These are phyloP conservation scores for Napeogenes sylphis DNA, from an alignment of 2,888 invertebrate species.

Conservation along the genomic window DNA sequence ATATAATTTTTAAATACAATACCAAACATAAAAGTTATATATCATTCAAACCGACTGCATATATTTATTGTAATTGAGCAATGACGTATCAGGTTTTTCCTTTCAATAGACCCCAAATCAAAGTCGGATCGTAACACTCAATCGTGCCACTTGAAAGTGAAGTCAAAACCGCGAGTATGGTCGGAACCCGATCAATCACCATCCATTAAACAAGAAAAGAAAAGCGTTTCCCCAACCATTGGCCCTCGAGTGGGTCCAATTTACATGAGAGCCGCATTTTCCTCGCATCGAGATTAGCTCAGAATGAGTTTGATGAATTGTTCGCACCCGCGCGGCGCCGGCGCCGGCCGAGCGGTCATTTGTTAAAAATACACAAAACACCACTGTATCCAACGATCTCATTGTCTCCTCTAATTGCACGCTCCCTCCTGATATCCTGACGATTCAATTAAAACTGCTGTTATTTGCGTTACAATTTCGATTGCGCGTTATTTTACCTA, in stretches of 20 bases:
- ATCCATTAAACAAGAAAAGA: slow-evolving; percentile 78
- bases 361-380: slow-evolving; percentile 71
- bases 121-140: slow-evolving; percentile 52
- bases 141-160: slow-evolving; percentile 62
- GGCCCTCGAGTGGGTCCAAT: slow-evolving; percentile 76
- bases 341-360: slow-evolving; percentile 67
- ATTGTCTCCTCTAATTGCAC: slow-evolving; percentile 78
- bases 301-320: slow-evolving; percentile 78
- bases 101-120: slow-evolving; percentile 34
- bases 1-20: not conserved
- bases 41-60: not conserved
- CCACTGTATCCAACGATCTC: slow-evolving; percentile 72
- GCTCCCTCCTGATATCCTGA: slow-evolving; percentile 70
- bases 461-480: slow-evolving; percentile 12
- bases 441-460: slow-evolving; percentile 52
- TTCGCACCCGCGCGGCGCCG: slow-evolving; percentile 48
- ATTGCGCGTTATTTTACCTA: slow-evolving; percentile 5
- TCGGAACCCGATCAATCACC: slow-evolving; percentile 75
- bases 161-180: slow-evolving; percentile 74
- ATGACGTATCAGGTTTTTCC: slow-evolving; percentile 3
- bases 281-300: slow-evolving; percentile 77
- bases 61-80: slow-evolving; percentile 1
- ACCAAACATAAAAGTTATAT: not conserved
- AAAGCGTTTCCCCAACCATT: slow-evolving; percentile 74
- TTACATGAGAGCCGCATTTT: slow-evolving; percentile 79